A percentile compares a stretch with the other conserved stretches of the same genome.
Evolutionary conservation across 2,888 invertebrate species (phyloP).

Genomic region (Eupithecia inturbata): DNA sequence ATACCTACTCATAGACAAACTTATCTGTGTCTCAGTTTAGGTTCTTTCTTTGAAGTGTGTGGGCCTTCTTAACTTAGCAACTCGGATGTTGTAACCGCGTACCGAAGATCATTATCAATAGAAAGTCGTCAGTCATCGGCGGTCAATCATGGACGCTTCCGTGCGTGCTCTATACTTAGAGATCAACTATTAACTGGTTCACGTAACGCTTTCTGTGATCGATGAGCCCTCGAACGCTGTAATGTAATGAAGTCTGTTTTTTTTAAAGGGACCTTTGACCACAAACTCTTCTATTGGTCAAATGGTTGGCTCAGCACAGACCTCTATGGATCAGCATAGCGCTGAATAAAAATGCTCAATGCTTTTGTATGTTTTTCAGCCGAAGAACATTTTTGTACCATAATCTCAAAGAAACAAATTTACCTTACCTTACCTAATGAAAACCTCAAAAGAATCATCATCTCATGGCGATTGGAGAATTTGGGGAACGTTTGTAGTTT

Average conservation of each 20-base stretch:
- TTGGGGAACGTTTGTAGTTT: neutral
- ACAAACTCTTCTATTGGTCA: neutral
- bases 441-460: neutral
- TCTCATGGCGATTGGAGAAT: neutral
- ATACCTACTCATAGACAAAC: no score
- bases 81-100: slow-evolving; percentile 9
- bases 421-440: neutral
- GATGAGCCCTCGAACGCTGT: slow-evolving; percentile 18
- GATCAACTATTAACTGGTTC: slow-evolving; percentile 39
- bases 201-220: slow-evolving; percentile 31
- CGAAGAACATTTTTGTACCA: neutral
- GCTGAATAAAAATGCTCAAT: neutral
- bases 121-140: slow-evolving; percentile 44
- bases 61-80: slow-evolving; percentile 2
- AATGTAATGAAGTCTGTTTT: neutral
- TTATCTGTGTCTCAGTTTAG: no score
- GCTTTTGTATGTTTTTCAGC: neutral
- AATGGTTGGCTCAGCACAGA: neutral
- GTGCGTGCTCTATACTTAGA: slow-evolving; percentile 42
- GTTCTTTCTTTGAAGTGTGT: slow-evolving; percentile 1
- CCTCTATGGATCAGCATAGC: neutral
- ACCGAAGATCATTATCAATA: slow-evolving; percentile 18
- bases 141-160: slow-evolving; percentile 46
- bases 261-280: neutral
- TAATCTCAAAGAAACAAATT: neutral